phyloP scores from a whole-genome alignment of 2,888 invertebrate species.

The Eurytoma californica region DNA sequence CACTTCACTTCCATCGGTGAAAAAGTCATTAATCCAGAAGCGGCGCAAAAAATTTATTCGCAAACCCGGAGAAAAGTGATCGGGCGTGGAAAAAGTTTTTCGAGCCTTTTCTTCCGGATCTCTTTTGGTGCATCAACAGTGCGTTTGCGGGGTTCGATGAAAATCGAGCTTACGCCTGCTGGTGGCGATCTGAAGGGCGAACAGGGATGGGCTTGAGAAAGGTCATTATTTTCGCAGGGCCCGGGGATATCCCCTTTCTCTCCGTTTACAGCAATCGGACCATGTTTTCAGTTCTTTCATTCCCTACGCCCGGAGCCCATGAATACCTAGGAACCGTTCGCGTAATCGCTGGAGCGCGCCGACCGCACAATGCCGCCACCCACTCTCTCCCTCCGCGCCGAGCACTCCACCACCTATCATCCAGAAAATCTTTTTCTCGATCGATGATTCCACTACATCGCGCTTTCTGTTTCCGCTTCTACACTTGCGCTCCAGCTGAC shows the following conservation, averaged over 20 bases:
- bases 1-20: too few species aligned
- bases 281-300: conserved; percentile 63
- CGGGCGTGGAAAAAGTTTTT: neutral
- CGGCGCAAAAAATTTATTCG: too few species aligned
- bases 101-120: neutral
- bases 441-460: conserved; percentile 58
- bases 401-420: conserved; percentile 20
- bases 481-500: neutral
- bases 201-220: neutral
- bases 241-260: neutral
- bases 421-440: conserved; percentile 57
- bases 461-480: neutral
- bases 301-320: conserved; percentile 59
- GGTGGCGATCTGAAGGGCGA: neutral
- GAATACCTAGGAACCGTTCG: conserved; percentile 59
- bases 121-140: too few species aligned
- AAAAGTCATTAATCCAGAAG: too few species aligned
- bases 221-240: conserved; percentile 39
- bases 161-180: neutral
- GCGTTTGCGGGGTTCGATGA: neutral
- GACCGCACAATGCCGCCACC: conserved; percentile 57
- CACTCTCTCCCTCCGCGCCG: conserved; percentile 8
- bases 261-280: conserved; percentile 57
- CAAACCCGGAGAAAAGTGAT: too few species aligned
- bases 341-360: conserved; percentile 61